Evolutionary conservation across 1,140 invertebrate species (phyloP).

Genomic region (Lasioglossum albipes): DNA sequence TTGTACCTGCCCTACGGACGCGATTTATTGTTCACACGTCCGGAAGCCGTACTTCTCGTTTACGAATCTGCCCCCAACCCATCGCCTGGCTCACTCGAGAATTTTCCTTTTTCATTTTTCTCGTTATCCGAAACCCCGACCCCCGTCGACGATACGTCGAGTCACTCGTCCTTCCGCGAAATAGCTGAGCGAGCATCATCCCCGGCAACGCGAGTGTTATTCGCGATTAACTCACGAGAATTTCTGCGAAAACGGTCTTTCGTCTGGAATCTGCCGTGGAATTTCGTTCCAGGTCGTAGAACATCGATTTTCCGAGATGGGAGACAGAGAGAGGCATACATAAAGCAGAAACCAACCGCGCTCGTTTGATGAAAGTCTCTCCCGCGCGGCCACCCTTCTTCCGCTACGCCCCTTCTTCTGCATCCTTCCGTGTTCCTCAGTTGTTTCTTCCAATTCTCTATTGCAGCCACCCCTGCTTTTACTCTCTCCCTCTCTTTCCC

Average conservation of each 20-base stretch:
- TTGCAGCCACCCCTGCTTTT: neutral
- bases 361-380: constrained; percentile 59
- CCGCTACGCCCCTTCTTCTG: neutral
- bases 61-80: no score
- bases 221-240: constrained; percentile 61
- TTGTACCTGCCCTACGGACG: constrained; percentile 18
- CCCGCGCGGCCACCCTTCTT: neutral
- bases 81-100: no score
- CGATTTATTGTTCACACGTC: constrained; percentile 52
- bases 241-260: constrained; percentile 58
- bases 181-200: constrained; percentile 28
- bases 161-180: neutral
- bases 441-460: constrained; percentile 19
- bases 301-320: constrained; percentile 61
- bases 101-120: no score
- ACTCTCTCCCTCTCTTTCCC: no score
- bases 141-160: neutral
- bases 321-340: constrained; percentile 30
- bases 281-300: constrained; percentile 62
- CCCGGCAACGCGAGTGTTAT: constrained; percentile 25
- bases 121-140: no score
- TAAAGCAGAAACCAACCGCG: constrained; percentile 56
- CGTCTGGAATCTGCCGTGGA: constrained; percentile 54
- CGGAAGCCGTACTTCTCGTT: no score
- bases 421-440: neutral